Base-by-base conservation (phyloP, 2,113 vertebrate species). In the Callopanchax toddi region DNA sequence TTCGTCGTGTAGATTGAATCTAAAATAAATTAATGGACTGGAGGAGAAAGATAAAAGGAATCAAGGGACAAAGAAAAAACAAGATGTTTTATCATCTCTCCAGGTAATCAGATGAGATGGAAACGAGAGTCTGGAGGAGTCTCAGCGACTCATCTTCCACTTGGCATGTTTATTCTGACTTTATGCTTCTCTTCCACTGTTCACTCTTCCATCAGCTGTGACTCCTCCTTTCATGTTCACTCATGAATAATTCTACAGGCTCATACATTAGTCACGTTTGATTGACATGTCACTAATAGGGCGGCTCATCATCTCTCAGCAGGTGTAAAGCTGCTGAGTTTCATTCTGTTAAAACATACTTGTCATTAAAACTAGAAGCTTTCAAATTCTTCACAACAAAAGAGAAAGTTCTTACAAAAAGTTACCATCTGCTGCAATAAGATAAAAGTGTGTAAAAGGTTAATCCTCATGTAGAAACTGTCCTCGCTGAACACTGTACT, bases 401-500 rank as follows among this genome's bases (percentile, higher is more conserved):
- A n/a, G n/a, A n/a, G n/a, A n/a, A n/a, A n/a, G n/a, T n/a, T n/a
- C n/a, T n/a, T n/a, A n/a, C n/a, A n/a, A n/a, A 32, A 32, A 32
- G 29, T 32, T 32, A 32, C 29, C 29, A 6, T 32, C 10, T 32
- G 29, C 10, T 6, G 29, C 6, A 32, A 32, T 32, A 9, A 32
- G 29, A 32, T 32, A 32, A 32, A 32, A 32, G 29, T 32, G 29
- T 8, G 29, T 32, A 8, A 32, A 32, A 32, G n/a, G n/a, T n/a
- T n/a, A n/a, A n/a, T n/a, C n/a, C n/a, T n/a, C n/a, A n/a, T n/a
- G n/a, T n/a, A n/a, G n/a, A n/a, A n/a, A 4, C 29, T 32, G 29
- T 32, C 8, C 29, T 32, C n/a, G n/a, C n/a, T n/a, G n/a, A n/a
- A 32, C 29, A 32, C 29, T 32, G 29, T 91, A 94, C 96, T 95